Base-by-base conservation (phyloP, 92 coral and sea anemone genomes). In the Porites rus region DNA sequence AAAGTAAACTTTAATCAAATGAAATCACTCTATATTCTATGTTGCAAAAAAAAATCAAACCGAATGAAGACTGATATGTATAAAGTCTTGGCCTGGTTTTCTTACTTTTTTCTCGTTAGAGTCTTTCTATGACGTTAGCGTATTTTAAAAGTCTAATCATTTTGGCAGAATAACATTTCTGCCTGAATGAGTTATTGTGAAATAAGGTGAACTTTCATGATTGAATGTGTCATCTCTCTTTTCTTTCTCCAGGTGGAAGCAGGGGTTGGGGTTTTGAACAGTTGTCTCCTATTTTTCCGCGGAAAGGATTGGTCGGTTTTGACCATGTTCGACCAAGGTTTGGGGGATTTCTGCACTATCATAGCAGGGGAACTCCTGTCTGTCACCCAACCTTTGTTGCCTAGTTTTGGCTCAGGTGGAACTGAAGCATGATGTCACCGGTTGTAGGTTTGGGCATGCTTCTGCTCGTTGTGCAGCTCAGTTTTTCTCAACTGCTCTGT, bases 361-460 rank as follows among this genome's bases (percentile, higher is more conserved):
- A 68, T 51, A 17, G 50, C 75, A 14, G 58, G 52, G 50, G 79
- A 66, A 13, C 17, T 62, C 65, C 74, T 14, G 61, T 61, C 63
- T n/a, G 72, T 22, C 24, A 69, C 53, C 75, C 75, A 80, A 64
- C 66, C 87, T 63, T 75, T 75, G 80, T 83, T 61, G 9, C 65
- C 87, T 43, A 61, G 64, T 2, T 53, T 53, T 20, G 74, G 22
- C 16, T 72, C 80, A 17, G 81, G 82, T 7, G 65, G 82, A 17
- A 24, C 63, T 65, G 66, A 80, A 13, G 91, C 62, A 51, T 74
- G 54, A 52, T 88, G 82, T 8, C 46, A 54, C 6, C 38, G 12
- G 72, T 88, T 81, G 75, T 70, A 75, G 43, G 74, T 81, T 24
- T 76, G 46, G 25, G 87, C 63, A 69, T 75, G 88, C 56, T 68